A percentile compares a stretch with the other conserved stretches of the same genome.
Evolutionary conservation across 1,140 invertebrate genomes (phyloP).

Genomic region (Rhopalosiphum maidis): DNA sequence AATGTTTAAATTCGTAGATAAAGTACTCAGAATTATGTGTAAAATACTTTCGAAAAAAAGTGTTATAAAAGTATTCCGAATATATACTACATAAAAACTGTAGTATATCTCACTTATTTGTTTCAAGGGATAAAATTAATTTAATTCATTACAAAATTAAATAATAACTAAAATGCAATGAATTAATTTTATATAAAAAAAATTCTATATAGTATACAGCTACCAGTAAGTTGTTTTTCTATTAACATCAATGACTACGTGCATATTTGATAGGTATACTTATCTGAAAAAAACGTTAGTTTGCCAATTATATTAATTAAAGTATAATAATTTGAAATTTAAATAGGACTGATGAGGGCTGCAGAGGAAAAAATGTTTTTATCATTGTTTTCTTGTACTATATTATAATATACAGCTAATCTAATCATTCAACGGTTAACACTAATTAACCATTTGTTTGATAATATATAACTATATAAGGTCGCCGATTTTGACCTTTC

Average conservation of each 20-base stretch:
- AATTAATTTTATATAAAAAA: background rate
- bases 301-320: background rate
- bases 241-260: background rate
- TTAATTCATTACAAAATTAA: background rate
- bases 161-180: background rate
- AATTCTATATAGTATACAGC: background rate
- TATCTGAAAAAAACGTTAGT: background rate
- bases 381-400: background rate
- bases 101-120: background rate
- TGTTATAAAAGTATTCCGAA: background rate
- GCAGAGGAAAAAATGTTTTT: background rate
- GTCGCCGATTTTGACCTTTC: background rate
- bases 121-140: background rate
- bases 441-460: background rate
- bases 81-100: background rate
- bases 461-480: background rate
- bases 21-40: background rate
- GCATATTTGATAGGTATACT: background rate
- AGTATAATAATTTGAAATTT: background rate
- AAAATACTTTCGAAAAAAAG: background rate
- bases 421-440: background rate
- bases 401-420: background rate
- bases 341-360: background rate
- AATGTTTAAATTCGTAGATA: background rate
- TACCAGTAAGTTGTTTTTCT: background rate